Conservation (phyloP, 2,888 invertebrate species). For the Acronicta alni region DNA sequence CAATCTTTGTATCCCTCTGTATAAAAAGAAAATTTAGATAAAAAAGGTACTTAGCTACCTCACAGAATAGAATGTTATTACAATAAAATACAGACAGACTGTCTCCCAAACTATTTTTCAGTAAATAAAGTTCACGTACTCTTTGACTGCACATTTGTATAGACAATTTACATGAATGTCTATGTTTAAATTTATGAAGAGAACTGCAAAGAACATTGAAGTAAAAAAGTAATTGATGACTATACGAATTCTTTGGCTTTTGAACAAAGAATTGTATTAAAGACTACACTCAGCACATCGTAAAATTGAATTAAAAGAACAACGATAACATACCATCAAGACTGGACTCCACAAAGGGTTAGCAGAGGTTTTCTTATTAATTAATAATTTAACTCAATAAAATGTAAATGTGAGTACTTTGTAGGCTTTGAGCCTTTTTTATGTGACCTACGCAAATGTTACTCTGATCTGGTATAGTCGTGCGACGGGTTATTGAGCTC, state of each 20-base stretch:
- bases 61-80: conserved; percentile 9
- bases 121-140: conserved; percentile 9
- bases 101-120: conserved; percentile 11
- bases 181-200: conserved; percentile 37
- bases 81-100: conserved; percentile 15
- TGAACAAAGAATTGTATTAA: not conserved
- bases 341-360: too few relatives aligned
- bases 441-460: too few relatives aligned
- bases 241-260: conserved; percentile 20
- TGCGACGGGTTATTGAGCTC: too few relatives aligned
- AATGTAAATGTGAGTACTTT: too few relatives aligned
- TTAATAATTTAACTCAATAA: too few relatives aligned
- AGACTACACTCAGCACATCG: not conserved
- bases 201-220: conserved; percentile 1
- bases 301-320: not conserved
- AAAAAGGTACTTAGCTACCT: not conserved
- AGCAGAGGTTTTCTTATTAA: too few relatives aligned
- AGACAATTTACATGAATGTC: conserved; percentile 24
- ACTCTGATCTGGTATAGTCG: too few relatives aligned
- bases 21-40: too few relatives aligned
- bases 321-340: too few relatives aligned
- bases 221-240: conserved; percentile 8
- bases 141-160: conserved; percentile 1
- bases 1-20: too few relatives aligned
- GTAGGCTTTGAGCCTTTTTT: too few relatives aligned